Base-by-base conservation (phyloP, 2,888 invertebrate genomes). In the Tortrix viridana region DNA sequence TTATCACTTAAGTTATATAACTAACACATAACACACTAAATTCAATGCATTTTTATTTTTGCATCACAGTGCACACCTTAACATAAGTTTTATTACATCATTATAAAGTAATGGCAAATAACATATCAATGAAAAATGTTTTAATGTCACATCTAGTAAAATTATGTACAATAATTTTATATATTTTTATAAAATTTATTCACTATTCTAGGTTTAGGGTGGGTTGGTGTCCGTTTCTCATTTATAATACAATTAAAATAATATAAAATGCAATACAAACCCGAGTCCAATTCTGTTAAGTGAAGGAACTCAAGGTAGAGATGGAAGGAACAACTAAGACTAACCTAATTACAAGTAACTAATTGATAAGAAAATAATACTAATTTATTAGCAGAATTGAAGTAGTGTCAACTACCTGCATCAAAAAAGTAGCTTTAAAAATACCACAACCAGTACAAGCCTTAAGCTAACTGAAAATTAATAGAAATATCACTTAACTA, bases 151-250 rank as follows among this genome's bases (percentile, higher is more conserved):
- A 52, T 58, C 52, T 52, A 63, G 47, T 55, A 60, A 54, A 23
- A 54, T 54, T 53, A 44, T 60, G 60, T 50, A 65, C 22, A 46
- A 57, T 57, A 57, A 46, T 52, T 52, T 57, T 62, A 57, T 62
- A 62, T 52, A 12, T 60, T 54, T 55, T 59, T 52, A 53, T 50
- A 57, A 14, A 65, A 57, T 57, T 66, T 63, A 59, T 74, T 78
- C 63, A 77, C 77, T 86, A 88, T 72, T 68, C 89, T 89, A 89
- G 69, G 78, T 76, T 85, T 79, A 83, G 81, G 91, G 90, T 89
- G 91, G 91, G 90, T 81, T 82, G 79, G 68, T 88, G 91, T 91
- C 91, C 91, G 91, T 90, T 82, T 83, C 77, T 77, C 73, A 68
- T 75, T 81, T 79, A 83, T 79, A 57, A 72, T 85, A 82, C 80